Evolutionary conservation across 1,140 invertebrate genomes (phyloP).

Genomic region (Atta texana): DNA sequence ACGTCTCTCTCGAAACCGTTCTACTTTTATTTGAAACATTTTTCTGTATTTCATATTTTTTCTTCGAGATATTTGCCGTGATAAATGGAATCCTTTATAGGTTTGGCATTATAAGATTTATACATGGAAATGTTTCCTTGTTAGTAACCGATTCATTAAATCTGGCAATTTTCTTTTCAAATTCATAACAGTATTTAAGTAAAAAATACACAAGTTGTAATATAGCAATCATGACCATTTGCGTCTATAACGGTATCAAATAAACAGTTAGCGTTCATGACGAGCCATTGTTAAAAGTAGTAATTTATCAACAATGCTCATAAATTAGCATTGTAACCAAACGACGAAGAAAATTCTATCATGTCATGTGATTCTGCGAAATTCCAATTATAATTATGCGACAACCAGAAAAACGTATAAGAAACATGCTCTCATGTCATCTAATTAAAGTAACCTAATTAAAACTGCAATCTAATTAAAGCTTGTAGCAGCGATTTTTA

Average conservation of each 20-base stretch:
- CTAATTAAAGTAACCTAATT: conserved; percentile 7
- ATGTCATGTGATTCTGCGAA: not conserved
- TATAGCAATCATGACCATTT: conserved; percentile 42
- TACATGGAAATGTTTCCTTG: too few species aligned
- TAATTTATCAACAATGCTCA: conserved; percentile 16
- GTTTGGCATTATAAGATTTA: too few species aligned
- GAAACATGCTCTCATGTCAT: not conserved
- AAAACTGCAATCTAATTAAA: too few species aligned
- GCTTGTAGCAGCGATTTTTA: not conserved
- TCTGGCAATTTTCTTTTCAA: not conserved
- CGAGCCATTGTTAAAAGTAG: not conserved
- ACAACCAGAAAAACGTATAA: not conserved
- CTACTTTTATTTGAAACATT: too few species aligned
- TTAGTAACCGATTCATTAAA: not conserved
- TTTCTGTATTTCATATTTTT: too few species aligned
- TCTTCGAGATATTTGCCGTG: too few species aligned
- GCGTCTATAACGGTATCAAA: conserved; percentile 50
- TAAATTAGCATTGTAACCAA: conserved; percentile 23
- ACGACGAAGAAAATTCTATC: conserved; percentile 16
- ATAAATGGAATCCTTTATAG: too few species aligned
- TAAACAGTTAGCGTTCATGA: conserved; percentile 52
- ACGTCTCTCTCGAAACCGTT: too few species aligned
- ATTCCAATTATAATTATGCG: conserved; percentile 40
- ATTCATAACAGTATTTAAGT: conserved; percentile 2
- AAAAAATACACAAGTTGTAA: conserved; percentile 19